Evolutionary conservation across 2,888 invertebrate species (phyloP), one percentile per base, ranked within the genome.

Genomic region (Scotopteryx bipunctaria): DNA sequence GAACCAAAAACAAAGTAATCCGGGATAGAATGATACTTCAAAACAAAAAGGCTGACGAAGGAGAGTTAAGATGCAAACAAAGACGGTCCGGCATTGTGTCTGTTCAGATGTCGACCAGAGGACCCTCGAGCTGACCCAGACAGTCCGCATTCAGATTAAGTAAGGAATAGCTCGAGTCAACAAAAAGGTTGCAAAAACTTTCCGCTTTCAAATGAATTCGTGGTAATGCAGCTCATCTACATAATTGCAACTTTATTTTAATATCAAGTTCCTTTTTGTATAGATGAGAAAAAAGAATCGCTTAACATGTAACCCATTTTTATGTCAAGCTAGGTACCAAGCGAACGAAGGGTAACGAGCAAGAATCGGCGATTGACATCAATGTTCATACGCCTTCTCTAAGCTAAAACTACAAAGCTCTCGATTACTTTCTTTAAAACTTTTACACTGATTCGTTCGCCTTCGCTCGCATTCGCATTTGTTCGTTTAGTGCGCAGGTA

Each of bases 111-210:
- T n/a, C n/a, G 29, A 47, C 15, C 17, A 32, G 29, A 53, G 43
- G 38, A 21, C 43, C 23, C 53, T 54, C 16, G n/a, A 48, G 29
- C 40, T 44, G 48, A 35, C 33, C 45, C 29, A 25, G 35, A 49
- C 32, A 48, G 8, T 33, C 37, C 43, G 14, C 16, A 41, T 46
- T 42, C 40, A 40, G 17, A 31, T 44, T 37, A 31, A 45, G 36
- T 43, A 33, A 33, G 6, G 23, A 49, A 46, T 47, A 49, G 47
- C 56, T 57, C 32, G n/a, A n/a, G 49, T 53, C 62, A 62, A 63
- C 58, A 69, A 64, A 67, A 66, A 64, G 51, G 49, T 60, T 11
- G 23, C 41, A 46, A 41, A 31, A 38, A 41, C 32, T 35, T 48
- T 45, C 15, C 35, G 36, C 9, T 14, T 55, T 45, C 50, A 48